Conservation (phyloP, 92 coral and sea anemone species). For the Palythoa caribaeorum region DNA sequence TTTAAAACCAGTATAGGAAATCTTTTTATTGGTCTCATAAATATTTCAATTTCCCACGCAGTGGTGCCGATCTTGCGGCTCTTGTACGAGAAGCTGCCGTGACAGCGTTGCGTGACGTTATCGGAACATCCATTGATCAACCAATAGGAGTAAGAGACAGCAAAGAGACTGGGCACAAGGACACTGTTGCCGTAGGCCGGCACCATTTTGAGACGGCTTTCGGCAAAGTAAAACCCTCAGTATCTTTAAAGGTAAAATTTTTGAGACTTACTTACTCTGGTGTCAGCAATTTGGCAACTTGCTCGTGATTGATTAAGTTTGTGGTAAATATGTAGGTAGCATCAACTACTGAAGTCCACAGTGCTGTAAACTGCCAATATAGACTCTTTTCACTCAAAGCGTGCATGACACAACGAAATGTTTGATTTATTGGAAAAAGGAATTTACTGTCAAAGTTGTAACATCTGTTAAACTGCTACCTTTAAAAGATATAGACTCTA, state of each 20-base stretch:
- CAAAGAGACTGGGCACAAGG: constrained; percentile 13
- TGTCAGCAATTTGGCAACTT: background rate
- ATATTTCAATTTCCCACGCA: constrained; percentile 21
- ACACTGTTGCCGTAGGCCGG: constrained; percentile 73
- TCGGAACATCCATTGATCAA: constrained; percentile 51
- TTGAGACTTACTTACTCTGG: background rate
- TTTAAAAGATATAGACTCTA: too few species aligned
- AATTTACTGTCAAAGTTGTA: too few species aligned
- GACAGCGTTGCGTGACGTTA: constrained; percentile 89
- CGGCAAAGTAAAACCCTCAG: constrained; percentile 90
- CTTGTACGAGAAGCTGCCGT: constrained; percentile 97
- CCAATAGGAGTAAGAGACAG: background rate
- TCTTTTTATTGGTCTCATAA: background rate
- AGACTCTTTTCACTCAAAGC: too few species aligned
- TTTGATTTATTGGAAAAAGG: too few species aligned
- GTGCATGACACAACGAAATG: too few species aligned
- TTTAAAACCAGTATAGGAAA: background rate
- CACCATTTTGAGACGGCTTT: constrained; percentile 90
- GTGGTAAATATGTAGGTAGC: too few species aligned
- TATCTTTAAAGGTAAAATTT: constrained; percentile 77
- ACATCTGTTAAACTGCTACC: too few species aligned
- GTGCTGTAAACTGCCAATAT: too few species aligned
- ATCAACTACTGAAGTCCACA: too few species aligned
- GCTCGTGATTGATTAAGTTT: too few species aligned
- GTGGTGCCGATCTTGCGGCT: constrained; percentile 98